Conservation (phyloP, 2,797 vertebrate species). For the Podarcis lilfordi region DNA sequence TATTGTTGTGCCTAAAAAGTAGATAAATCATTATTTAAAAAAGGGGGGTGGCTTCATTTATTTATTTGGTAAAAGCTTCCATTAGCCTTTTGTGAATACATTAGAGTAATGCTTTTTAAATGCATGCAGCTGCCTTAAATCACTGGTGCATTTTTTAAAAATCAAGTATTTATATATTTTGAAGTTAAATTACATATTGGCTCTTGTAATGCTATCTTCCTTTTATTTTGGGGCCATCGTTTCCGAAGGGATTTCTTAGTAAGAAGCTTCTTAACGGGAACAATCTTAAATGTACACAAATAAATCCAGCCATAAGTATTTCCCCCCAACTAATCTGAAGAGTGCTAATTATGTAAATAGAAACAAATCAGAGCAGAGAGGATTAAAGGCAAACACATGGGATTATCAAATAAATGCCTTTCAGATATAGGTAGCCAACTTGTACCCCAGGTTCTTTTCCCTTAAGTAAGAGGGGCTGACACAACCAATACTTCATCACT, state of each 20-base stretch:
- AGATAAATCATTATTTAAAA: slow-evolving; percentile 81
- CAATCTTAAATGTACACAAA: slow-evolving; percentile 63
- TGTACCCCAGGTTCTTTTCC: neutral
- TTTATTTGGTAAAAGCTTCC: slow-evolving; percentile 73
- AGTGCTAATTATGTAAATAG: slow-evolving; percentile 56
- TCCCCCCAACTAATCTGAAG: slow-evolving; percentile 49
- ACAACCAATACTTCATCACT: slow-evolving; percentile 53
- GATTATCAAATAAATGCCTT: slow-evolving; percentile 63
- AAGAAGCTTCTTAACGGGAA: slow-evolving; percentile 29
- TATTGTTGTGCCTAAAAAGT: slow-evolving; percentile 80
- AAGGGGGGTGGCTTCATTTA: slow-evolving; percentile 27
- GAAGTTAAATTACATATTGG: slow-evolving; percentile 78
- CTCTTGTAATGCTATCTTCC: slow-evolving; percentile 74
- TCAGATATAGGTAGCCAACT: slow-evolving; percentile 46
- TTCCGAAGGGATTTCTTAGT: slow-evolving; percentile 66
- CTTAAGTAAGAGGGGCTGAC: neutral
- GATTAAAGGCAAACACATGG: slow-evolving; percentile 66
- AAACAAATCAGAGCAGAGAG: slow-evolving; percentile 38
- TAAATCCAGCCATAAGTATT: slow-evolving; percentile 33
- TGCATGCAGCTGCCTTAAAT: slow-evolving; percentile 73
- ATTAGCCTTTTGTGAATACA: slow-evolving; percentile 72
- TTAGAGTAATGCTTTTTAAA: slow-evolving; percentile 68
- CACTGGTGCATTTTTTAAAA: slow-evolving; percentile 56
- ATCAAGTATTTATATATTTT: slow-evolving; percentile 71
- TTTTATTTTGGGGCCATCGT: slow-evolving; percentile 66